Base-by-base conservation (phyloP, 2,113 vertebrate genomes). In the Cettia cetti region DNA sequence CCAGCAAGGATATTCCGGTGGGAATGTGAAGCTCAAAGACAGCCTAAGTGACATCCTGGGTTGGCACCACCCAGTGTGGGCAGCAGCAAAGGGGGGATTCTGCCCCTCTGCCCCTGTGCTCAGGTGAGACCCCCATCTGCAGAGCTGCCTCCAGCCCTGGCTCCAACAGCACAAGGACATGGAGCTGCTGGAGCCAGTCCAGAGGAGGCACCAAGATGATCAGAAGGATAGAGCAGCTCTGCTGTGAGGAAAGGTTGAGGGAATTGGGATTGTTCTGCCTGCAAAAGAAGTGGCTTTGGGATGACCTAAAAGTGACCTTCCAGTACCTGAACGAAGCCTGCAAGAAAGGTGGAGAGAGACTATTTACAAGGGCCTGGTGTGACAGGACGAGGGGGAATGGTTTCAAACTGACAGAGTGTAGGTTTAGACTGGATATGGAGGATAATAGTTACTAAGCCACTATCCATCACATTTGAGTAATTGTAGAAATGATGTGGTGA, bases 171-270 rank as follows among this genome's bases (percentile, higher is more conserved):
- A 39, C 21, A 57, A 66, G 37, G 52, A 74, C 0, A 0, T 64
- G 59, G 27, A 88, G 11, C 26, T 71, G 31, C 35, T 71, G 50
- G 0, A 72, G 27, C 0, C 0, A 56, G 1, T 2, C 14, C 44
- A 33, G 35, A 20, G 42, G 3, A 64, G 7, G 14, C 2, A 50
- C 2, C 2, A 10, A 5, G 1, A 0, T 35, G 14, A 28, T 72
- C 18, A 33, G 14, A 64, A 12, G 12, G 31, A 44, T 57, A 15
- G 31, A 52, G 22, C 7, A 6, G 0, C 19, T 50, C 52, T 52
- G 31, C 6, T 49, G 6, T 11, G n/a, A 11, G 30, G 5, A 30
- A 13, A n/a, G 13, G 7, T 11, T 49, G 42, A 31, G 14, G 2
- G 11, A 49, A 56, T 8, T 30, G 7, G 9, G 3, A 10, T 31